Percentiles rank a stretch among this genome's conserved stretches.
phyloP scores from a whole-genome alignment of 1,140 invertebrate species.

The Colletes gigas region DNA sequence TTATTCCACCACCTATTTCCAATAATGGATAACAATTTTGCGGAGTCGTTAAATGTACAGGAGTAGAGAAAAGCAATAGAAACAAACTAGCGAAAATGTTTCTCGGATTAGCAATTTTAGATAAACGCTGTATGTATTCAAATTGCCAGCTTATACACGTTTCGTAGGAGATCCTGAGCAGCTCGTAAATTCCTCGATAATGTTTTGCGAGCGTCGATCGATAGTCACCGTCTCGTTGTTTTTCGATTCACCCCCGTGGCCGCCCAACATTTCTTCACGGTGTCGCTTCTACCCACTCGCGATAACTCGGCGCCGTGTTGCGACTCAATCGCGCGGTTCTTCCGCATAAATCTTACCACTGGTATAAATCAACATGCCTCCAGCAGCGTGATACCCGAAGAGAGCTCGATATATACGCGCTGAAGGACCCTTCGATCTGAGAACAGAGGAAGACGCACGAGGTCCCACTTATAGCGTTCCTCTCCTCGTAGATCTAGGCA shows the following conservation, averaged over 20 bases:
- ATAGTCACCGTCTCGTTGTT: constrained; percentile 63
- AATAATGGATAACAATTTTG: too few relatives aligned
- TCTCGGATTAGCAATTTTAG: not conserved
- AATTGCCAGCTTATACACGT: constrained; percentile 14
- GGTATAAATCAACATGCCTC: constrained; percentile 80
- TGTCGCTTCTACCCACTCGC: constrained; percentile 79
- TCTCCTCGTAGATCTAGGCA: constrained; percentile 59
- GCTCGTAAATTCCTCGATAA: constrained; percentile 69
- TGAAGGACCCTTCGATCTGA: constrained; percentile 77
- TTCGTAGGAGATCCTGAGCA: not conserved
- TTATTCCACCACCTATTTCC: too few relatives aligned
- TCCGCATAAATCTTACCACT: constrained; percentile 78
- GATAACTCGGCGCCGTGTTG: constrained; percentile 80
- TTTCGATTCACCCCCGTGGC: constrained; percentile 31
- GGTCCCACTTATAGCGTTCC: constrained; percentile 74
- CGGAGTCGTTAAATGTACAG: too few relatives aligned
- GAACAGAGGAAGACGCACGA: constrained; percentile 74
- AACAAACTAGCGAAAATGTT: not conserved
- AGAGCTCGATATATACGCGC: constrained; percentile 64
- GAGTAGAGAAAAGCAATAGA: too few relatives aligned
- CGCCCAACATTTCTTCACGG: constrained; percentile 47
- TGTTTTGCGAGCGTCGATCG: constrained; percentile 64
- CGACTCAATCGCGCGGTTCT: constrained; percentile 79
- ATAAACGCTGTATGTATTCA: constrained; percentile 23
- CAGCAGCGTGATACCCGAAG: constrained; percentile 76